Evolutionary conservation across 1,140 invertebrate species (phyloP), one percentile per base, ranked within the genome.

Genomic region (Chrysopa pallens): DNA sequence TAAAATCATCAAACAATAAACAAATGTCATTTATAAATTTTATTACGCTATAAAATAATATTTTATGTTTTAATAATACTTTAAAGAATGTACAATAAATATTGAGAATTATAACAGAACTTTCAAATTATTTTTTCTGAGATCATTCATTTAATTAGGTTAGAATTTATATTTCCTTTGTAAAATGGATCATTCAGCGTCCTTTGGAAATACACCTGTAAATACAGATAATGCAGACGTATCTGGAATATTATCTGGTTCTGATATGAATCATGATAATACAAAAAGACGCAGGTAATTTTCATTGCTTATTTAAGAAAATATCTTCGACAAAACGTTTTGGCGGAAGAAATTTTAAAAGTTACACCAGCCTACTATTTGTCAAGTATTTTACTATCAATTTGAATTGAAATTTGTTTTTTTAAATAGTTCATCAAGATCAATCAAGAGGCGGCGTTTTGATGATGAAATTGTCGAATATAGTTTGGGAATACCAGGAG

Each of bases 381-480:
- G 4, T 23, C 9, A 2, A 13, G 13, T 38, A 3, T 3, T 12
- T n/a, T 13, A 11, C 8, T 38, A 38, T 8, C 7, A 6, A 31
- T n/a, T 28, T 41, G 7, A 11, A 13, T 9, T n/a, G 4, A 4
- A 41, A 23, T 33, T 8, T 31, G 15, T 13, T 33, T 31, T 11
- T 7, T 29, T 33, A 9, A 40, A 38, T 51, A 89, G 86, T 56
- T 92, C 88, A 6, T 89, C 84, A 28, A 69, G 92, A 38, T 92
- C 89, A 8, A 95, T 96, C 53, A 96, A 95, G 63, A 69, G 92
- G 6, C 82, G 85, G 53, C 89, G 92, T 50, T 97, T 97, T 68
- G 92, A 97, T 60, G 92, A 97, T 71, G 92, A 97, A 66, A 63
- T 97, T 33, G 92, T 96, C 0, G 82, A 89, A 62, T 86, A 84